Evolutionary conservation across 2,113 vertebrate species (phyloP).

Genomic region (Oncorhynchus masou): DNA sequence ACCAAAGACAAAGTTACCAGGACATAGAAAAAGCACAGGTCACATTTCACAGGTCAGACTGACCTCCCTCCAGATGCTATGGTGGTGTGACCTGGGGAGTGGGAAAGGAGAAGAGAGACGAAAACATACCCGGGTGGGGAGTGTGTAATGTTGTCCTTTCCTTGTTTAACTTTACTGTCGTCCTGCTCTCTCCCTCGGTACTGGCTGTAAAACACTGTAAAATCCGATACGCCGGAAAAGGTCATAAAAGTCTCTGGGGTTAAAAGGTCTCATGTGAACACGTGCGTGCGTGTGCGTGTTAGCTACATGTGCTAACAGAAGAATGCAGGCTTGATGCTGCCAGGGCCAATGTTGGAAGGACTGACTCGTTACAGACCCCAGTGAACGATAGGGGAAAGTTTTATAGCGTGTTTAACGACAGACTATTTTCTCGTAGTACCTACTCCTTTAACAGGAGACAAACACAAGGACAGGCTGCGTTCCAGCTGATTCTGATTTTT

Average conservation of each 20-base stretch:
- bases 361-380: constrained; percentile 47
- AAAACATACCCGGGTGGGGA: no score
- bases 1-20: not conserved
- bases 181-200: constrained; percentile 29
- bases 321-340: constrained; percentile 41
- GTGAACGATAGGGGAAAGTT: constrained; percentile 35
- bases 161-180: constrained; percentile 54
- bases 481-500: no score
- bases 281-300: constrained; percentile 7
- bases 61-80: no score
- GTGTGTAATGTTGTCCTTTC: constrained; percentile 24
- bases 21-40: no score
- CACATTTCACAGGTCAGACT: no score
- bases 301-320: not conserved
- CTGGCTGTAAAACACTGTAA: constrained; percentile 36
- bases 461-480: no score
- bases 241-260: constrained; percentile 51
- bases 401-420: constrained; percentile 50
- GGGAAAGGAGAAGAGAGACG: no score
- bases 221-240: constrained; percentile 59
- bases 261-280: constrained; percentile 23
- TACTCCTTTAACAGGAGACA: constrained; percentile 14
- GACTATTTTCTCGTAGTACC: not conserved
- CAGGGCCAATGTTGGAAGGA: constrained; percentile 49
- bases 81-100: no score